Conservation (phyloP, 2,797 vertebrate genomes). For the Argentina silus region DNA sequence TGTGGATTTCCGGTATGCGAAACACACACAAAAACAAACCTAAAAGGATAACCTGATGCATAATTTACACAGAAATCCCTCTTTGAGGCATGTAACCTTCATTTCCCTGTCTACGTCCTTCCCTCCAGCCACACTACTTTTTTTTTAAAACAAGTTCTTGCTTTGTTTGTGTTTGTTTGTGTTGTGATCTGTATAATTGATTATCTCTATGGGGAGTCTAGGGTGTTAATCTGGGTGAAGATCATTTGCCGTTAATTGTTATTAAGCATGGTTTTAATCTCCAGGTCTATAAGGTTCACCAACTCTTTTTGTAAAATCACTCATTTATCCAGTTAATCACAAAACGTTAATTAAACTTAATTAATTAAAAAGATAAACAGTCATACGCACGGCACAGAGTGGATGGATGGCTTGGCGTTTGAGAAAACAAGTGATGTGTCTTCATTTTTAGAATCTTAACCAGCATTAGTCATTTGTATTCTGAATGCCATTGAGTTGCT, state of each 20-base stretch:
- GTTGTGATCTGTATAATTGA: slow-evolving; percentile 33
- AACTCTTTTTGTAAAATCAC: background rate
- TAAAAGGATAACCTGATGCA: background rate
- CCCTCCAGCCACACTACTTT: slow-evolving; percentile 28
- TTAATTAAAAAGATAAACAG: slow-evolving; percentile 3
- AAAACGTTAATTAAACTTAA: background rate
- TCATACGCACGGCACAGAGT: background rate
- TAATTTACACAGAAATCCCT: too few species aligned
- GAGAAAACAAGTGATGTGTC: background rate
- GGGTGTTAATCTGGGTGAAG: background rate
- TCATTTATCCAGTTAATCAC: background rate
- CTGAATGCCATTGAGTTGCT: background rate
- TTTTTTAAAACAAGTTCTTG: background rate
- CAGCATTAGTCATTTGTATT: slow-evolving; percentile 16
- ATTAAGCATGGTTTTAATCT: background rate
- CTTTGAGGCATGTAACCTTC: background rate
- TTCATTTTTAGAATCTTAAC: background rate
- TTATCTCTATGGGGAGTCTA: too few species aligned
- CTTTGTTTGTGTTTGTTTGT: background rate
- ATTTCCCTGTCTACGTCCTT: background rate
- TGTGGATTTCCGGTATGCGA: background rate
- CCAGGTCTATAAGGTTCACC: background rate
- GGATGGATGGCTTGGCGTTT: slow-evolving; percentile 12
- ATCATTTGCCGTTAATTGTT: background rate
- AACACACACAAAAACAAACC: background rate